phyloP scores from a whole-genome alignment of 53 echinoderm and acorn worm species.

The Holothuria scabra region DNA sequence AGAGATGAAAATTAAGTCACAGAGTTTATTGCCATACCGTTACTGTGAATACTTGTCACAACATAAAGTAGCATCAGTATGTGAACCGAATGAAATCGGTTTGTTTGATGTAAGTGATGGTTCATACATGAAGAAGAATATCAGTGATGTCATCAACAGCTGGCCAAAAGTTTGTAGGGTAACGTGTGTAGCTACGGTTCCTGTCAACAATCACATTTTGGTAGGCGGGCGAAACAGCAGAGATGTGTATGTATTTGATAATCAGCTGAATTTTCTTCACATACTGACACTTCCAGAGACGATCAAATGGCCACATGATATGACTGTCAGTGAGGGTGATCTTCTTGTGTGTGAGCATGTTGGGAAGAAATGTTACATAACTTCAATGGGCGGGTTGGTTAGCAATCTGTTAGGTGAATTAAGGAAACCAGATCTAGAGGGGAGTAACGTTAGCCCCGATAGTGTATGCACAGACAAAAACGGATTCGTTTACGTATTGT shows the following conservation, averaged over 20 bases:
- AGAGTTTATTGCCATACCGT: not conserved
- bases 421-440: not conserved
- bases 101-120: too few species aligned
- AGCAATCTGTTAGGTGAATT: not conserved
- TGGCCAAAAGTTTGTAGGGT: not conserved
- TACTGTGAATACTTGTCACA: not conserved
- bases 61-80: too few species aligned
- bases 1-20: not conserved
- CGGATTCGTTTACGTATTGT: slow-evolving; percentile 13
- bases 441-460: not conserved
- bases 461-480: not conserved
- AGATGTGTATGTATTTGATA: too few species aligned
- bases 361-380: not conserved
- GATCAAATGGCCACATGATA: too few species aligned
- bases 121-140: too few species aligned
- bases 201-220: not conserved
- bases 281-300: too few species aligned
- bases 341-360: slow-evolving; percentile 2
- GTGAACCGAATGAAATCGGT: too few species aligned
- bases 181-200: slow-evolving; percentile 12
- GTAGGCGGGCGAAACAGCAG: not conserved
- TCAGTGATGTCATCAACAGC: too few species aligned
- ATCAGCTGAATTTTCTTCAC: too few species aligned
- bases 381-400: not conserved
- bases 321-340: not conserved